These are phyloP conservation scores for Psix sp. DNA, from an alignment of 1,140 invertebrate genomes.

Conservation along the genomic window DNA sequence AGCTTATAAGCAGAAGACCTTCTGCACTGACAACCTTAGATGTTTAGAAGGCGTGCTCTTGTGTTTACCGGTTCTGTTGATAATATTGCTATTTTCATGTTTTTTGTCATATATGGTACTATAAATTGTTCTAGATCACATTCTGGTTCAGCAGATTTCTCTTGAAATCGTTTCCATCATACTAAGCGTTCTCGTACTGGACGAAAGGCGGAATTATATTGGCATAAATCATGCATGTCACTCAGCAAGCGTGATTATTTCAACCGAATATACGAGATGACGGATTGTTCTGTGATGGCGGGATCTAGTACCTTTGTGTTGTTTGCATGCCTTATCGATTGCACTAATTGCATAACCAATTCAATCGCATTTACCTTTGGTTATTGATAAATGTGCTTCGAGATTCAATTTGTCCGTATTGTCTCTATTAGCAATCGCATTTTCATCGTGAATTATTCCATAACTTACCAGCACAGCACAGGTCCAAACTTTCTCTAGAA, in stretches of 20 bases:
- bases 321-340: conserved; percentile 48
- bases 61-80: too few species aligned
- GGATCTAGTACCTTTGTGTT: conserved; percentile 27
- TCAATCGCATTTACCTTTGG: conserved; percentile 25
- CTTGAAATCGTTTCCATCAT: conserved; percentile 17
- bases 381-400: conserved; percentile 28
- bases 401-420: conserved; percentile 15
- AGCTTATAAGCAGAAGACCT: conserved; percentile 9
- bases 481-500: too few species aligned
- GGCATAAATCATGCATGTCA: conserved; percentile 45
- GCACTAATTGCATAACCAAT: conserved; percentile 43
- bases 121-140: background rate
- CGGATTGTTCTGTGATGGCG: conserved; percentile 28
- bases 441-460: conserved; percentile 22
- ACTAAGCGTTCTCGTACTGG: conserved; percentile 5
- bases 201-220: conserved; percentile 28
- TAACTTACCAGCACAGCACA: background rate
- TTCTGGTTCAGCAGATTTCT: too few species aligned
- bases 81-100: too few species aligned
- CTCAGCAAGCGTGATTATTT: conserved; percentile 47
- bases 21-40: background rate
- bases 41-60: too few species aligned
- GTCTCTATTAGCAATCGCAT: conserved; percentile 24
- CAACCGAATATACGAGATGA: conserved; percentile 37
- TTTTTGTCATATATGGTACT: too few species aligned